Percentiles rank a stretch among this genome's conserved stretches.
Conservation (phyloP, 2,113 vertebrate species). For the Entelurus aequoreus region DNA sequence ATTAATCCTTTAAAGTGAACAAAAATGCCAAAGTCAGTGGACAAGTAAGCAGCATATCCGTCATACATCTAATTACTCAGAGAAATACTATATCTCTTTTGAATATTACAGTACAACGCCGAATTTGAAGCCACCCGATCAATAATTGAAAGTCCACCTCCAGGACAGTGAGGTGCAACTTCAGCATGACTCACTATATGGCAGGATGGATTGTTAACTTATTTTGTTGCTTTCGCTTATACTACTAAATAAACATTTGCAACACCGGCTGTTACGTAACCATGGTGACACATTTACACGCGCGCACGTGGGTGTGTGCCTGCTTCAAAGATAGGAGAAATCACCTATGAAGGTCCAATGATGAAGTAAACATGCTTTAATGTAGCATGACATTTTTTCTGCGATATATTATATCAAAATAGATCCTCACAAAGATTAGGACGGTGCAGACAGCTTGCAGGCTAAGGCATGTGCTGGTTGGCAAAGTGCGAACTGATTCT, state of each 20-base stretch:
- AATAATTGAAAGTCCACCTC: constrained; percentile 45
- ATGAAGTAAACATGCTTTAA: background rate
- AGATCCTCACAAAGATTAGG: constrained; percentile 21
- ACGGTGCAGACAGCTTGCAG: constrained; percentile 37
- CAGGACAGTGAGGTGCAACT: constrained; percentile 12
- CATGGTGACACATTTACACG: constrained; percentile 5
- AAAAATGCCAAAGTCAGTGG: too few relatives aligned
- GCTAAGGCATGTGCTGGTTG: constrained; percentile 49
- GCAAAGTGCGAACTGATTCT: constrained; percentile 23
- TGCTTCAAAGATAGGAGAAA: background rate
- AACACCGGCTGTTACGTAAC: constrained; percentile 31
- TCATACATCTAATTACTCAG: too few relatives aligned
- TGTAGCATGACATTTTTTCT: background rate
- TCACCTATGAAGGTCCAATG: too few relatives aligned
- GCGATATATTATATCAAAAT: too few relatives aligned
- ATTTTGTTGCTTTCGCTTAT: background rate
- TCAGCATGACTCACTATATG: background rate
- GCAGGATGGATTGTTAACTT: constrained; percentile 22
- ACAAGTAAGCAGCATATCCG: too few relatives aligned
- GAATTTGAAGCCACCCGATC: constrained; percentile 26
- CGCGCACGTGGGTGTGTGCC: constrained; percentile 6
- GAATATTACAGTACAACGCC: background rate
- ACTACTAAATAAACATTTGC: background rate
- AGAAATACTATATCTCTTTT: constrained; percentile 6
- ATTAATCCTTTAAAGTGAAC: too few relatives aligned